phyloP scores from a whole-genome alignment of 2,113 vertebrate species.

The Trogon melanurus region DNA sequence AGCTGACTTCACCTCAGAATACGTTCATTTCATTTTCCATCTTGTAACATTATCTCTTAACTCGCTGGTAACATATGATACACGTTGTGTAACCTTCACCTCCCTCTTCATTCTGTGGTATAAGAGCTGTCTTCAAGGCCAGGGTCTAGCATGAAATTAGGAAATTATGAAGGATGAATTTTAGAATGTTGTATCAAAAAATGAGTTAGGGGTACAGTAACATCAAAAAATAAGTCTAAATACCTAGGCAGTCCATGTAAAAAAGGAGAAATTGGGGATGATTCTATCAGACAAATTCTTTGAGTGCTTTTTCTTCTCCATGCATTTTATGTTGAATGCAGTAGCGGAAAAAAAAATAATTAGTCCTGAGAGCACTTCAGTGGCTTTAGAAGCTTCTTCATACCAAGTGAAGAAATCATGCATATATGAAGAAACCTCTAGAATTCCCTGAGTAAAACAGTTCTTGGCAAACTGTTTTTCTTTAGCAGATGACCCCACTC shows the following conservation, averaged over 20 bases:
- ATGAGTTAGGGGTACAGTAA: not conserved
- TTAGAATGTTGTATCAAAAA: not conserved
- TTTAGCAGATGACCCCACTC: not conserved
- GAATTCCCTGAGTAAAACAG: not conserved
- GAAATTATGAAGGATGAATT: not conserved
- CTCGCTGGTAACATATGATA: not conserved
- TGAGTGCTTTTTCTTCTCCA: not conserved
- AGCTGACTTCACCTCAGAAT: not conserved
- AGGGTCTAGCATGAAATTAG: not conserved
- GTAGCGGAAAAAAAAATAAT: not conserved
- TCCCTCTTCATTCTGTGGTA: not conserved
- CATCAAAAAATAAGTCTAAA: not conserved
- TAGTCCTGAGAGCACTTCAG: not conserved
- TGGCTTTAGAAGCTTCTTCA: not conserved
- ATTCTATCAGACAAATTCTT: not conserved
- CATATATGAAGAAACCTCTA: not conserved
- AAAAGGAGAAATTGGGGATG: not conserved
- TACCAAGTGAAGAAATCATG: not conserved
- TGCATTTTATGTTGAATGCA: not conserved
- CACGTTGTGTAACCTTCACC: not conserved
- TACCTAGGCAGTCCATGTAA: not conserved
- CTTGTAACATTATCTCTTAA: not conserved
- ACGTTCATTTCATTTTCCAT: not conserved
- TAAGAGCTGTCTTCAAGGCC: not conserved
- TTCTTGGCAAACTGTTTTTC: not conserved